Evolutionary conservation across 2,113 vertebrate species (phyloP).

Genomic region (Apistogramma diplotaenia): DNA sequence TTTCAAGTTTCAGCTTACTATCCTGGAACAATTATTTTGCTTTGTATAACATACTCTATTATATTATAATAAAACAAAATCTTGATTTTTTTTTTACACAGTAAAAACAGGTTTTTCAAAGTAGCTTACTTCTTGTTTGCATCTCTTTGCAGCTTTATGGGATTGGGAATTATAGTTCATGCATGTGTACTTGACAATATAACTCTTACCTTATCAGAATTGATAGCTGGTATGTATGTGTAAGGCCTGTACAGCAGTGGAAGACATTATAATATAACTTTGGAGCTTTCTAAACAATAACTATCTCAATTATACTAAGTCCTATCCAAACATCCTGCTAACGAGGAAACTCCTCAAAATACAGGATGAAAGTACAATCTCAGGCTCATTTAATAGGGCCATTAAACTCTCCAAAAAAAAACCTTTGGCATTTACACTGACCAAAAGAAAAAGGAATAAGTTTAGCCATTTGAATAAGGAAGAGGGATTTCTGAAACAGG

Average conservation of each 20-base stretch:
- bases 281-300: conserved; percentile 1
- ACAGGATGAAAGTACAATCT: not conserved
- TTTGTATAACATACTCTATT: not conserved
- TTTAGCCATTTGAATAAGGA: not conserved
- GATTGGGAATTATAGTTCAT: not conserved
- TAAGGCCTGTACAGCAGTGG: not conserved
- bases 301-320: not conserved
- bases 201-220: not conserved
- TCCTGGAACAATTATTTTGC: not conserved
- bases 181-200: accelerated
- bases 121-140: not conserved
- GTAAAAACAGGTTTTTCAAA: not conserved
- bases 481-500: conserved; percentile 44
- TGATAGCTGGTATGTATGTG: not conserved
- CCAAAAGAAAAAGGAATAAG: not conserved
- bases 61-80: not conserved
- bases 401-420: not conserved
- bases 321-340: conserved; percentile 35
- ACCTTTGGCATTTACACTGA: not conserved
- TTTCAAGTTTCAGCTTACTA: not conserved
- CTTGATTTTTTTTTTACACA: not conserved
- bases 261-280: not conserved
- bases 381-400: not conserved
- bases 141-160: not conserved
- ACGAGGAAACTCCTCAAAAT: not conserved